These are phyloP conservation scores for Acanthopleura granulata DNA, from an alignment of 2,888 invertebrate genomes.

Conservation along the genomic window DNA sequence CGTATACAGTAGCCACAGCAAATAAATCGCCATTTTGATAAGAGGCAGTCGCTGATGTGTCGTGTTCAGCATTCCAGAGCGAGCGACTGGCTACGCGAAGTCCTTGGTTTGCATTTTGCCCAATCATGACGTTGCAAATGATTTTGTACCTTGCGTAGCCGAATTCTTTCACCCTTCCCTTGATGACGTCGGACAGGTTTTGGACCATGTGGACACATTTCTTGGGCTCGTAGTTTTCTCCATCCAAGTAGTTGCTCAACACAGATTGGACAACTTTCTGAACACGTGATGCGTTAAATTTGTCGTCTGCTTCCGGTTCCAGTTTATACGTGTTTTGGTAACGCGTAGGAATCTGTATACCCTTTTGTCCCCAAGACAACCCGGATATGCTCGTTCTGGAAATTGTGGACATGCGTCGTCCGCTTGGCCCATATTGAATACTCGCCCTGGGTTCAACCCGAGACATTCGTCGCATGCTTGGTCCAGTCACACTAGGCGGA, in stretches of 20 bases:
- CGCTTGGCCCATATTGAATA: conserved; percentile 43
- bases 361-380: conserved; percentile 43
- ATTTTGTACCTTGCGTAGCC: conserved; percentile 59
- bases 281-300: conserved; percentile 49
- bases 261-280: conserved; percentile 48
- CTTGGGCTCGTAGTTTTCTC: conserved; percentile 57
- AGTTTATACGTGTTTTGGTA: conserved; percentile 57
- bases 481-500: not conserved
- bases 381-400: conserved; percentile 54
- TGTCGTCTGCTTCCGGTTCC: conserved; percentile 46
- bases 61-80: conserved; percentile 59
- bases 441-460: conserved; percentile 35
- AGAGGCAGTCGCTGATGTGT: conserved; percentile 55
- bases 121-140: conserved; percentile 57
- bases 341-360: conserved; percentile 41
- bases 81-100: conserved; percentile 52
- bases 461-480: conserved; percentile 7
- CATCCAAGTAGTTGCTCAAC: conserved; percentile 52
- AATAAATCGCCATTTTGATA: conserved; percentile 53
- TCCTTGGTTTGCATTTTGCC: conserved; percentile 55
- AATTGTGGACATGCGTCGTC: conserved; percentile 50
- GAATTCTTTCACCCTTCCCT: conserved; percentile 56
- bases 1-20: conserved; percentile 59
- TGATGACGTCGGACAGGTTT: conserved; percentile 58
- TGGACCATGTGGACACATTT: conserved; percentile 51